Conservation (phyloP, 1,140 invertebrate species). For the Euura saliciscinereae region DNA sequence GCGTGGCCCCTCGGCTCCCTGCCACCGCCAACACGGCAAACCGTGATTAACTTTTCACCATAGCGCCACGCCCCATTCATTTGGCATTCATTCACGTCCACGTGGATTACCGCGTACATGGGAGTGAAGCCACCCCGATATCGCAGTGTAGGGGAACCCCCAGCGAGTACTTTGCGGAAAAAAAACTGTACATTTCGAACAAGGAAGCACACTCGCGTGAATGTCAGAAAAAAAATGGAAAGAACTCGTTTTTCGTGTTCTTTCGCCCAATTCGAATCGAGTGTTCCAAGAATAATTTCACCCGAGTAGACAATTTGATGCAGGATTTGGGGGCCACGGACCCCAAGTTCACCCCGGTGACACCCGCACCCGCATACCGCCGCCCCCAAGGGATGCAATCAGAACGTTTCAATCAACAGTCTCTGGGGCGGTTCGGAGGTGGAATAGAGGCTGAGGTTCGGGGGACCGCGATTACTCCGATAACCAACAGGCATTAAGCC, state of each 20-base stretch:
- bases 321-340: too few relatives aligned
- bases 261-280: too few relatives aligned
- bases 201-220: too few relatives aligned
- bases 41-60: conserved; percentile 62
- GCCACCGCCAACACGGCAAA: conserved; percentile 55
- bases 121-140: conserved; percentile 15
- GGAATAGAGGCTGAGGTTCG: conserved; percentile 25
- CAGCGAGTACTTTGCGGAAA: background rate
- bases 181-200: too few relatives aligned
- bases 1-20: conserved; percentile 34
- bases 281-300: too few relatives aligned
- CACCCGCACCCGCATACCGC: conserved; percentile 58
- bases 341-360: conserved; percentile 26
- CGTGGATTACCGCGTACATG: conserved; percentile 49
- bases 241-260: too few relatives aligned
- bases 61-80: conserved; percentile 57
- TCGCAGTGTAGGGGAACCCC: too few relatives aligned
- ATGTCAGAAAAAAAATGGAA: too few relatives aligned
- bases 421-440: conserved; percentile 30
- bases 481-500: conserved; percentile 58
- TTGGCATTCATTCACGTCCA: conserved; percentile 60
- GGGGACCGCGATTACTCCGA: conserved; percentile 52
- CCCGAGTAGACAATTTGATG: too few relatives aligned
- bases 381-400: conserved; percentile 57
- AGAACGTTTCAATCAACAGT: conserved; percentile 62